phyloP scores from a whole-genome alignment of 2,888 invertebrate species.

The Quadroppia sp. region DNA sequence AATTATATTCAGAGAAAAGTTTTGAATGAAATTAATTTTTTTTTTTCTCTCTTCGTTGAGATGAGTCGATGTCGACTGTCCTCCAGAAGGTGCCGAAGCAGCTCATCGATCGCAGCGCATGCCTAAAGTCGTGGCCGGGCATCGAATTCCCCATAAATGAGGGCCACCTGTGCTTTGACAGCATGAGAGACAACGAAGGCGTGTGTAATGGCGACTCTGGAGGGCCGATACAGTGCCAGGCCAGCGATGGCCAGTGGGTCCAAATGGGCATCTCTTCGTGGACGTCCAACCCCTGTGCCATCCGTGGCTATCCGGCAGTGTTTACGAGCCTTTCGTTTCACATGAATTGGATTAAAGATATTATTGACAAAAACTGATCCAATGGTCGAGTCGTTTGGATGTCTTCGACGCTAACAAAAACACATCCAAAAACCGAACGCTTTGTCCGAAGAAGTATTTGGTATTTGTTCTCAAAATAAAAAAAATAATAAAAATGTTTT shows the following conservation, averaged over 20 bases:
- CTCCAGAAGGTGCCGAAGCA: constrained; percentile 28
- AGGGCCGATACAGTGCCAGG: constrained; percentile 31
- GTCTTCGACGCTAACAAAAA: no score
- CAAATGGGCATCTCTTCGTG: constrained; percentile 37
- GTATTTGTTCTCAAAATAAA: no score
- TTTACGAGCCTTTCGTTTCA: constrained; percentile 29
- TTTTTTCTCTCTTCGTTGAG: no score
- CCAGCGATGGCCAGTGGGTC: constrained; percentile 34
- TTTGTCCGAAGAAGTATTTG: no score
- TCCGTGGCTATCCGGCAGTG: constrained; percentile 37
- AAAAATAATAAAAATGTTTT: no score
- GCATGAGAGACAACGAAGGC: constrained; percentile 3
- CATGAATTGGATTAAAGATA: constrained; percentile 32
- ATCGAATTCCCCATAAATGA: constrained; percentile 34
- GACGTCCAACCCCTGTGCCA: constrained; percentile 29
- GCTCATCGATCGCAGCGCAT: not conserved
- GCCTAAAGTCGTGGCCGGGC: constrained; percentile 33
- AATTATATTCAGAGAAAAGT: no score
- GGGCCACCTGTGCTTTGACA: constrained; percentile 27
- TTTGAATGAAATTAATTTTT: no score
- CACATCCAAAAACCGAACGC: no score
- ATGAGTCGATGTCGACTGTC: not conserved
- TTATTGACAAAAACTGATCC: constrained; percentile 24
- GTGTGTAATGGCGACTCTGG: constrained; percentile 39
- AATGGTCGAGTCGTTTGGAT: no score